phyloP scores from a whole-genome alignment of 37 sponge, comb jelly and placozoan species.

The Ianthella basta region DNA sequence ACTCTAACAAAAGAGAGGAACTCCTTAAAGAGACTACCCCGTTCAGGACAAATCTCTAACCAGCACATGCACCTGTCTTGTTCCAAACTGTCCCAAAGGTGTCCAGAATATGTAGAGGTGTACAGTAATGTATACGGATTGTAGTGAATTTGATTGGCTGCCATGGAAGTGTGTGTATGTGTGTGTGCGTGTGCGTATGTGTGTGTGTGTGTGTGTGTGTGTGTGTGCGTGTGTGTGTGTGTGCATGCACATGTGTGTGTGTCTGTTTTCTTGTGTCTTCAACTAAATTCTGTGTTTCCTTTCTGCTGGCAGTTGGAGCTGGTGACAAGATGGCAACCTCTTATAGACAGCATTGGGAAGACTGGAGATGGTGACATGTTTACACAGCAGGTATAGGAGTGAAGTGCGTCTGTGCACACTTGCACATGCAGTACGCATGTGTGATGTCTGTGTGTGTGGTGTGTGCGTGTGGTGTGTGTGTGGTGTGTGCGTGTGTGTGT shows the following conservation, averaged over 20 bases:
- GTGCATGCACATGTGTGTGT: background rate
- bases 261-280: slow-evolving; percentile 6
- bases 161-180: background rate
- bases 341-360: background rate
- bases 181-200: slow-evolving; percentile 18
- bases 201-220: slow-evolving; percentile 30
- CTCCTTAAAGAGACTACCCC: too few species aligned
- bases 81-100: too few species aligned
- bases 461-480: slow-evolving; percentile 7
- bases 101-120: too few species aligned
- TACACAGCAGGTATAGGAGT: background rate
- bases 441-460: background rate
- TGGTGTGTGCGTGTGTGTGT: background rate
- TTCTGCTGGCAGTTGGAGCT: background rate
- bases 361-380: background rate
- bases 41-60: too few species aligned
- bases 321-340: background rate
- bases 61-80: too few species aligned
- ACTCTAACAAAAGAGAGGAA: too few species aligned
- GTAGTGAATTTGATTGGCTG: background rate
- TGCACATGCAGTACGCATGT: too few species aligned
- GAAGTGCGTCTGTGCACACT: background rate
- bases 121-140: background rate
- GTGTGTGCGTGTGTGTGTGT: slow-evolving; percentile 24
- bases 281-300: background rate